Conservation (phyloP, 2,113 vertebrate species). For the Gasterosteus aculeatus region DNA sequence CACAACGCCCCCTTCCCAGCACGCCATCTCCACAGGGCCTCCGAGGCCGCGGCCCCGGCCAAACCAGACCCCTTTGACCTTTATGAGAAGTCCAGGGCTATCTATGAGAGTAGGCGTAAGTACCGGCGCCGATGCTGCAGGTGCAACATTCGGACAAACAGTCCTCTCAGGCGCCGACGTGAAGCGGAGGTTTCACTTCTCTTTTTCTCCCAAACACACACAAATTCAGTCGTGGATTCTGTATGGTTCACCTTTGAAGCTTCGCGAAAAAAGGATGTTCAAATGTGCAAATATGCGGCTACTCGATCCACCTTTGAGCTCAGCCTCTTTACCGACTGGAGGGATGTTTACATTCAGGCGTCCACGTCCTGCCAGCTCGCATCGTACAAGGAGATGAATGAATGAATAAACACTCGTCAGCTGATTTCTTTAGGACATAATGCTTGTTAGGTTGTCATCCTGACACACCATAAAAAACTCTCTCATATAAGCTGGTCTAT, state of each 20-base stretch:
- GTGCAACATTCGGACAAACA: slow-evolving; percentile 27
- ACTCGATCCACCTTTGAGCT: neutral
- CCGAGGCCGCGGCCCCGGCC: slow-evolving; percentile 88
- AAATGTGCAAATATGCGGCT: neutral
- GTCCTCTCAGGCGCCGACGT: slow-evolving; percentile 11
- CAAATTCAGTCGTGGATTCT: neutral
- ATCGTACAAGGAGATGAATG: slow-evolving; percentile 4
- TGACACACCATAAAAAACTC: neutral
- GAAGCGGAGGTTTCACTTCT: slow-evolving; percentile 3
- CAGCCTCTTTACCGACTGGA: slow-evolving; percentile 2
- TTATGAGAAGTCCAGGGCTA: slow-evolving; percentile 96
- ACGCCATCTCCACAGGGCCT: slow-evolving; percentile 86
- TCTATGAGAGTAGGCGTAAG: slow-evolving; percentile 99
- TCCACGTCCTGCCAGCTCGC: slow-evolving; percentile 22
- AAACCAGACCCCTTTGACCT: slow-evolving; percentile 97
- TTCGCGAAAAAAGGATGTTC: neutral
- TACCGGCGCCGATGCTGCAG: slow-evolving; percentile 72
- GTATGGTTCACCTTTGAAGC: neutral
- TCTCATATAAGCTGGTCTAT: neutral
- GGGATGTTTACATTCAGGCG: slow-evolving; percentile 20
- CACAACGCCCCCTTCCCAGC: slow-evolving; percentile 90
- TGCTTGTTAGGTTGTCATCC: neutral
- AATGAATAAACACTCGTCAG: slow-evolving; percentile 27
- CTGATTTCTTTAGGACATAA: slow-evolving; percentile 6
- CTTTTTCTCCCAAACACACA: slow-evolving; percentile 7